Conservation (phyloP, 2,888 invertebrate genomes). For the Amphipyra berbera region DNA sequence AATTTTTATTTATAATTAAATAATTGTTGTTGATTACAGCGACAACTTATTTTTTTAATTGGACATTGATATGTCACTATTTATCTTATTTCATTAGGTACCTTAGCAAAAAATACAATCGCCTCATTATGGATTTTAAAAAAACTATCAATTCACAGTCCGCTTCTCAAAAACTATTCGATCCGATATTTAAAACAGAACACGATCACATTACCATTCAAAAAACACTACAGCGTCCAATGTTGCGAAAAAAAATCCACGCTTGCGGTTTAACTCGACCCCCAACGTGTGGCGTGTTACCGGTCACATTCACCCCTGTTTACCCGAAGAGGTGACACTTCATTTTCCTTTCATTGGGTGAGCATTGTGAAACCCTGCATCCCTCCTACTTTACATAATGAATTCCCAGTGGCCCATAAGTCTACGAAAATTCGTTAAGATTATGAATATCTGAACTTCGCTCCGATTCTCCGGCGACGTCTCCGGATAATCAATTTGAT, state of each 20-base stretch:
- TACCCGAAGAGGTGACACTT: conserved; percentile 73
- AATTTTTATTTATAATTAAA: no score
- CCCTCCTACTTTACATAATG: conserved; percentile 79
- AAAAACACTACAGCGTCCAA: conserved; percentile 39
- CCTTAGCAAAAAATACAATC: background rate
- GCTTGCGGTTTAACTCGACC: conserved; percentile 30
- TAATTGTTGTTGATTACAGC: no score
- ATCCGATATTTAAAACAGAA: conserved; percentile 41
- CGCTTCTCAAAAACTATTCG: conserved; percentile 20
- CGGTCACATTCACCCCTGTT: conserved; percentile 58
- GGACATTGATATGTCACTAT: no score
- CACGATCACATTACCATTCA: conserved; percentile 33
- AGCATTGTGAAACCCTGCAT: conserved; percentile 39
- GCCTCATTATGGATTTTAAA: background rate
- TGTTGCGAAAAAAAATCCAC: conserved; percentile 45
- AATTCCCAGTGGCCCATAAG: conserved; percentile 63
- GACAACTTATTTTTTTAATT: no score
- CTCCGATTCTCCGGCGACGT: conserved; percentile 35
- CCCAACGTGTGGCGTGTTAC: conserved; percentile 4
- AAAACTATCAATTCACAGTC: background rate
- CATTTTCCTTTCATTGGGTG: conserved; percentile 73
- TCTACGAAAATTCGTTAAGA: conserved; percentile 68
- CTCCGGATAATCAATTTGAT: conserved; percentile 52
- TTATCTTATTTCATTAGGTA: no score
- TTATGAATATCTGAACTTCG: conserved; percentile 44